These are phyloP conservation scores for Arge pagana DNA, from an alignment of 2,888 invertebrate genomes.

Conservation along the genomic window DNA sequence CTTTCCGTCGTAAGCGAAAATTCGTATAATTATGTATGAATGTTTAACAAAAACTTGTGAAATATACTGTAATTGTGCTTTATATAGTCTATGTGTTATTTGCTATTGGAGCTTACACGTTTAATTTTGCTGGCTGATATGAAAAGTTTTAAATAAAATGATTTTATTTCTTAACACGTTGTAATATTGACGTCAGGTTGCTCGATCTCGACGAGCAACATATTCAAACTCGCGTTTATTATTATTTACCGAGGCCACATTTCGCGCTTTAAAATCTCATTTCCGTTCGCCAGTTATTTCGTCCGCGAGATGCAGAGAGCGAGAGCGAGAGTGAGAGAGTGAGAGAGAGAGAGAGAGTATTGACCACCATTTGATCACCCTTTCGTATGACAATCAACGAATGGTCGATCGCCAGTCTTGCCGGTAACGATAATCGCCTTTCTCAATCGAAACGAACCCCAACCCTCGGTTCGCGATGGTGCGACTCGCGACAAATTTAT, in stretches of 20 bases:
- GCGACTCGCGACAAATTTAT: not conserved
- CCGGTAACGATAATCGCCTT: too few relatives aligned
- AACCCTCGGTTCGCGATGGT: too few relatives aligned
- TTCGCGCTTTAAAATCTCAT: not conserved
- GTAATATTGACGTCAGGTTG: too few relatives aligned
- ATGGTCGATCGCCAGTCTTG: too few relatives aligned
- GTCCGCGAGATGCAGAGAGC: conserved; percentile 3
- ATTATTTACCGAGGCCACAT: not conserved
- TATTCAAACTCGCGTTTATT: not conserved
- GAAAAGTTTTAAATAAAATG: conserved; percentile 9
- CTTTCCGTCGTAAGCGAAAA: conserved; percentile 35
- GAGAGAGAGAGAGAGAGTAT: conserved; percentile 11
- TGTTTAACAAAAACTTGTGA: conserved; percentile 60
- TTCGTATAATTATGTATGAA: conserved; percentile 57
- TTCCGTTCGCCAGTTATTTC: not conserved
- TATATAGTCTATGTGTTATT: conserved; percentile 45
- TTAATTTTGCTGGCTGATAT: conserved; percentile 22
- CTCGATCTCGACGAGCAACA: too few relatives aligned
- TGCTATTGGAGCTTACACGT: conserved; percentile 28
- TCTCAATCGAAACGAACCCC: too few relatives aligned
- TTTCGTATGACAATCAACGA: too few relatives aligned
- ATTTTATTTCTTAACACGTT: too few relatives aligned
- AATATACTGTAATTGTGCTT: conserved; percentile 62
- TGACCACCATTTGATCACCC: too few relatives aligned
- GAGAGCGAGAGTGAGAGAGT: conserved; percentile 18